Base-by-base conservation (phyloP, 2,797 vertebrate species). In the Amphiprion clarkii region DNA sequence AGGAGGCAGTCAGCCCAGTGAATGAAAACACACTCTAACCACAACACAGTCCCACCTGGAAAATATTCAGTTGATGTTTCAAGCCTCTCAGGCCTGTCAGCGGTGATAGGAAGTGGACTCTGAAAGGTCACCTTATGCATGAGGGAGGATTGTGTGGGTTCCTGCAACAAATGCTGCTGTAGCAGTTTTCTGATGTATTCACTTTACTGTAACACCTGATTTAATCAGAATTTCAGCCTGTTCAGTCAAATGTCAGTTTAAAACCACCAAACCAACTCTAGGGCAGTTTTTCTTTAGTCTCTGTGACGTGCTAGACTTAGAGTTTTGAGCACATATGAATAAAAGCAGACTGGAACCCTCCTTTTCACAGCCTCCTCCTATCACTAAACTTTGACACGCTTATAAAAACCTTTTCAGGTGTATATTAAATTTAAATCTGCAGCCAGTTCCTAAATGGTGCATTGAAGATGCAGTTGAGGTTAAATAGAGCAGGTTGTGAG, bases 51-150 rank as follows among this genome's bases (percentile, higher is more conserved):
- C 64, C 76, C 59, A 78, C 71, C 54, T 78, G 71, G 73, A 83
- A 85, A 80, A 57, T 74, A 6, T n/a, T 58, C 3, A 61, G 56
- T 12, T 40, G 31, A 19, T 13, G 5, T 33, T 5, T 36, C 0
- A 6, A 65, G 44, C 54, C 14, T 58, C 17, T 74, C 21, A 1
- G 44, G 23, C 16, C 25, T 25, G 25, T 71, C 29, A 27, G 0
- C 6, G 0, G 8, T 19, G 31, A 29, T 61, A 73, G 67, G 67
- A 87, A 79, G 63, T 64, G 25, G 33, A 68, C 29, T 65, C 4
- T 79, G 16, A 83, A 83, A 82, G 79, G 78, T 85, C 78, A 82
- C 5, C 11, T 1, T 1, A 7, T 48, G 9, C 40, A 12, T 4
- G 44, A 10, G 12, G 68, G 63, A 74, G 59, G 23, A 6, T n/a